Base-by-base conservation (phyloP, 2,888 invertebrate genomes). In the Hesperia comma region DNA sequence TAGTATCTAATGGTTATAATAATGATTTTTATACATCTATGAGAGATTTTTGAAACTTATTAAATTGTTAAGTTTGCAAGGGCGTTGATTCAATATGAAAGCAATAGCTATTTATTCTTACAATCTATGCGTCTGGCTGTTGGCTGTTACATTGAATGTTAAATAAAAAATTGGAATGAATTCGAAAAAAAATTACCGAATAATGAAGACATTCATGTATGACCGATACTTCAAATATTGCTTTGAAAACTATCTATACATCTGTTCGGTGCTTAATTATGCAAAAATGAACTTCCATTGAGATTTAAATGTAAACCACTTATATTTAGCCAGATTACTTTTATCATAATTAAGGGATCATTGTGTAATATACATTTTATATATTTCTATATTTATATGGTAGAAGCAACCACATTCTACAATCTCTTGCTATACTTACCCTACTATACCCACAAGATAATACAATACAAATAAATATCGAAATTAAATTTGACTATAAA, bases 11-110 rank as follows among this genome's bases (percentile, higher is more conserved):
- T 7, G 17, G 7, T 46, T 46, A 17, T 17, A 6, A 37, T 12
- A 46, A 46, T 7, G 1, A 6, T 46, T 46, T 46, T 46, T 46
- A 7, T 46, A 26, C 26, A 46, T 46, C 43, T 46, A 46, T 15
- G 43, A 46, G 15, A 46, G 15, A 46, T 46, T 46, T 46, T 46
- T 46, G 43, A 46, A 46, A 46, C 43, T 46, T 41, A 41, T 41
- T 26, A 26, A 26, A 26, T 26, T 46, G 43, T 46, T 15, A 46
- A 15, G 12, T 17, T 46, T 17, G 2, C 17, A 46, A 15, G 15
- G 43, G 43, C 2, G 41, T 41, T 14, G 15, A n/a, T 46, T 17
- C 6, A 46, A 15, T 17, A 46, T 15, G 17, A 46, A 46, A 46
- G 37, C 37, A 37, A 12, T 37, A 37, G 2, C 26, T 26, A 26